A percentile compares a stretch with the other conserved stretches of the same genome.
phyloP scores from a whole-genome alignment of 2,113 vertebrate genomes.

The Grus americana region DNA sequence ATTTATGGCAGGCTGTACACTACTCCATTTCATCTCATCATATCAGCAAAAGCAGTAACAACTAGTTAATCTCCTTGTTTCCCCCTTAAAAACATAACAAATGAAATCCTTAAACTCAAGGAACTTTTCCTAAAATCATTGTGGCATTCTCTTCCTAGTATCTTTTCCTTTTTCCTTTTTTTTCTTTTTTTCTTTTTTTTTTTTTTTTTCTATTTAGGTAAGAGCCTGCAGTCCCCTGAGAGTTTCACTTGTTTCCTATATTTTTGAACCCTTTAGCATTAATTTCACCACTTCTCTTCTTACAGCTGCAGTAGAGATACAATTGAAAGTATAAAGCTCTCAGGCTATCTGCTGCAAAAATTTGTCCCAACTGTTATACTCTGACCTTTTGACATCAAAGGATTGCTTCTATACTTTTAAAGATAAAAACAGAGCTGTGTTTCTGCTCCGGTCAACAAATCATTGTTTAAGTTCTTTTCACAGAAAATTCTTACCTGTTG shows the following conservation, averaged over 20 bases:
- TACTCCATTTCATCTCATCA: background rate
- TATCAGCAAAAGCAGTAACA: background rate
- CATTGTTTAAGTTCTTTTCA: background rate
- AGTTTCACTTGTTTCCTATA: background rate
- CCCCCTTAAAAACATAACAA: background rate
- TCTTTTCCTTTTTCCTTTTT: background rate
- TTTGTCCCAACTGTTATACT: background rate
- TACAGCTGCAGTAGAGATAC: background rate
- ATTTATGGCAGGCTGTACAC: background rate
- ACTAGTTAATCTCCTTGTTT: background rate
- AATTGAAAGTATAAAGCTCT: constrained; percentile 30
- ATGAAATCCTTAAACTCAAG: background rate
- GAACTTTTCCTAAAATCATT: background rate
- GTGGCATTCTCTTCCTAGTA: background rate
- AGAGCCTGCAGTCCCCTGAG: background rate
- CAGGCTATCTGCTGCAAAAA: constrained; percentile 19
- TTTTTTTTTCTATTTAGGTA: background rate
- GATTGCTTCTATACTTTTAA: constrained; percentile 17
- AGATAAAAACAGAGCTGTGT: constrained; percentile 12
- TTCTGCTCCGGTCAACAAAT: constrained; percentile 33
- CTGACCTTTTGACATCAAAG: constrained; percentile 40
- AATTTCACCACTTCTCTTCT: constrained; percentile 12
- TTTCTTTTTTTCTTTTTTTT: background rate
- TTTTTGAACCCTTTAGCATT: constrained; percentile 14
- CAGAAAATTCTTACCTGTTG: background rate